A percentile compares a stretch with the other conserved stretches of the same genome.
phyloP scores from a whole-genome alignment of 2,113 vertebrate species.

The Sardina pilchardus region DNA sequence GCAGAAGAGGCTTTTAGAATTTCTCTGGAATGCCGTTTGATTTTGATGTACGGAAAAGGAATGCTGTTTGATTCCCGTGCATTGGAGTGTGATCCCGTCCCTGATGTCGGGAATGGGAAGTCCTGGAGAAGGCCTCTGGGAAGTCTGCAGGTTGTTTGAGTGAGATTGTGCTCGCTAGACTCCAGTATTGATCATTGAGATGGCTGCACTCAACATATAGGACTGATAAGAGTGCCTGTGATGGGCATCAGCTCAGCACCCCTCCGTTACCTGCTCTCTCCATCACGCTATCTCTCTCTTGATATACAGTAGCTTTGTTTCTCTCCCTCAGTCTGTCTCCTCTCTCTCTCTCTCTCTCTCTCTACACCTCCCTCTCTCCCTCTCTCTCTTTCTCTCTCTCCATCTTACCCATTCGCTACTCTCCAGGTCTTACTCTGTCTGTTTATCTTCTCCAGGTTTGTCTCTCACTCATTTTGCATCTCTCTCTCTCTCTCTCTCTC shows the following conservation, averaged over 20 bases:
- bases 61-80: neutral
- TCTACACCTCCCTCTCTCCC: neutral
- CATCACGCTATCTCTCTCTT: neutral
- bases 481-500: neutral
- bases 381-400: neutral
- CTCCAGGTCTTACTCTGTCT: neutral
- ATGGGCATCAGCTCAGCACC: neutral
- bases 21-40: neutral
- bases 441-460: neutral
- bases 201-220: neutral
- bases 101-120: neutral
- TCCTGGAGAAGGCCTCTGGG: neutral
- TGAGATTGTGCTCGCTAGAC: neutral
- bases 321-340: neutral
- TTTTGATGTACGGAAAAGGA: neutral
- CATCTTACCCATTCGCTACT: neutral
- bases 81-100: neutral
- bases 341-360: neutral
- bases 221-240: neutral
- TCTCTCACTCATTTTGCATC: neutral
- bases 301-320: too few species aligned
- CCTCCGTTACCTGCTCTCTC: neutral
- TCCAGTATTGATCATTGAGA: neutral
- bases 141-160: neutral
- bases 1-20: neutral